Evolutionary conservation across 2,888 invertebrate species (phyloP).

Genomic region (Tetrapedia diversipes): DNA sequence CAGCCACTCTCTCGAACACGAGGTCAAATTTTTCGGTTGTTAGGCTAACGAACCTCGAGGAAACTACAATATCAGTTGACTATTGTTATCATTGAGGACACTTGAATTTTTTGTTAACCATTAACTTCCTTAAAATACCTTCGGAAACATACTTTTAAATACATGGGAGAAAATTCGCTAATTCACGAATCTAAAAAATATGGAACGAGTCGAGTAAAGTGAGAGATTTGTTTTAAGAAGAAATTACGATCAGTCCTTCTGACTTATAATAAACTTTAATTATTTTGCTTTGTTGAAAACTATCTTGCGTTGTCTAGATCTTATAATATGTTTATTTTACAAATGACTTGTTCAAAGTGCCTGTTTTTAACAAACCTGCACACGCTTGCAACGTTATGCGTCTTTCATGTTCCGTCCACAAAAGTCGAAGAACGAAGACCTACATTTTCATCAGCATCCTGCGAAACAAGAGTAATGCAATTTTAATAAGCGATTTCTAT

Average conservation of each 20-base stretch:
- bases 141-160: too few relatives aligned
- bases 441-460: conserved; percentile 19
- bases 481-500: conserved; percentile 25
- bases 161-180: too few relatives aligned
- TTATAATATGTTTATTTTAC: neutral
- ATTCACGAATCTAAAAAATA: too few relatives aligned
- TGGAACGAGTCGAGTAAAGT: too few relatives aligned
- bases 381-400: conserved; percentile 5
- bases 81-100: neutral
- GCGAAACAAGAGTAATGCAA: conserved; percentile 19
- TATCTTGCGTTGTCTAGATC: neutral
- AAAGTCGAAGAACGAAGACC: conserved; percentile 20
- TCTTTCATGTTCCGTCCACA: neutral
- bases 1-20: conserved; percentile 18
- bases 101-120: neutral
- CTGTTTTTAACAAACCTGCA: neutral
- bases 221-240: too few relatives aligned
- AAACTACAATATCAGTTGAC: neutral
- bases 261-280: too few relatives aligned
- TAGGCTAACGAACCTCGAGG: neutral
- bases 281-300: too few relatives aligned
- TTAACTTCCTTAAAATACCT: neutral
- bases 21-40: conserved; percentile 8
- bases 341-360: neutral
- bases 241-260: too few relatives aligned